Conservation (phyloP, 2,113 vertebrate genomes). For the Oxygymnocypris stewartii region DNA sequence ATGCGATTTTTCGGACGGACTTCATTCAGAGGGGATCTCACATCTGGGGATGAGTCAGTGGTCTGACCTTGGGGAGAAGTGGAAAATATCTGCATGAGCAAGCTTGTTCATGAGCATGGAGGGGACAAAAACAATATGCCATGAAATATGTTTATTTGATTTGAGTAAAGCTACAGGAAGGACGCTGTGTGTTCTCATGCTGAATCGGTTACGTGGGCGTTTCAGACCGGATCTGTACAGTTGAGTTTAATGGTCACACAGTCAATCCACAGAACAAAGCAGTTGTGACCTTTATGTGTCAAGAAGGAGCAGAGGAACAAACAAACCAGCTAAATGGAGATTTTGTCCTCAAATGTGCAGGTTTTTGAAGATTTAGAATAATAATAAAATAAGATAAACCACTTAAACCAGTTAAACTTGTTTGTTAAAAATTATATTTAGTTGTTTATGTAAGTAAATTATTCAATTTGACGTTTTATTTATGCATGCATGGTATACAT, state of each 20-base stretch:
- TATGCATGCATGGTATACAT: not conserved
- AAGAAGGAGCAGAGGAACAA: constrained; percentile 28
- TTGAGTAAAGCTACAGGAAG: constrained; percentile 1
- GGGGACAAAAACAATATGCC: not conserved
- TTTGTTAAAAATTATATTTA: too few relatives aligned
- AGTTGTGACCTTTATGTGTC: constrained; percentile 49
- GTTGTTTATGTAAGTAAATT: too few relatives aligned
- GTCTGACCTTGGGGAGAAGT: constrained; percentile 30
- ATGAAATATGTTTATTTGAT: constrained; percentile 5
- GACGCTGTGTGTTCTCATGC: not conserved
- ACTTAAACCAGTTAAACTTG: not conserved
- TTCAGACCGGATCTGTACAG: constrained; percentile 25
- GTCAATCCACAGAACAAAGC: constrained; percentile 46
- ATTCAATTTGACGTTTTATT: not conserved
- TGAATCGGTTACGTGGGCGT: constrained; percentile 7
- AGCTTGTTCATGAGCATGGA: not conserved
- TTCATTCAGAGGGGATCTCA: constrained; percentile 8
- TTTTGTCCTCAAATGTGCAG: not conserved
- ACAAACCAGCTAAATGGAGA: not conserved
- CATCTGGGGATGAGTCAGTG: not conserved
- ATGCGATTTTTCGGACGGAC: not conserved
- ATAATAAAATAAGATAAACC: not conserved
- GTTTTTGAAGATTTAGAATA: not conserved
- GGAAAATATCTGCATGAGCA: not conserved
- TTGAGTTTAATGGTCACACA: constrained; percentile 6